Conservation (phyloP, 2,888 invertebrate genomes). For the Mechanitis messenoides region DNA sequence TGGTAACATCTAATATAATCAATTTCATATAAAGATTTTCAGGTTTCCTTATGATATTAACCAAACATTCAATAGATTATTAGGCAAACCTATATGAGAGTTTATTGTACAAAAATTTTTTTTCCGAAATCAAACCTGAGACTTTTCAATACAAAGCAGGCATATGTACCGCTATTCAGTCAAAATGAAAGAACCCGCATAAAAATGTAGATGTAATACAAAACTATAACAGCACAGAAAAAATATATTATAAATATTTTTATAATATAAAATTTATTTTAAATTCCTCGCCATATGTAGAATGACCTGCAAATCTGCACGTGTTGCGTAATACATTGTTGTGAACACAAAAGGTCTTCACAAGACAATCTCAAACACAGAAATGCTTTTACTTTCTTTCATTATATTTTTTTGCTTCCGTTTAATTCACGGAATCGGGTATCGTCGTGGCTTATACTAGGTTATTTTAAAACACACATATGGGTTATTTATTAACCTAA, state of each 20-base stretch:
- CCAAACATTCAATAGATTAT: too few species aligned
- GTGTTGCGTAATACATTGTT: slow-evolving; percentile 31
- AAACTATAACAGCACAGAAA: neutral
- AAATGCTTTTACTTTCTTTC: slow-evolving; percentile 67
- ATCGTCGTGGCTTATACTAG: slow-evolving; percentile 24
- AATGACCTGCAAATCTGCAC: slow-evolving; percentile 35
- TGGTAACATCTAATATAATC: too few species aligned
- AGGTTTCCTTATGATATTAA: too few species aligned
- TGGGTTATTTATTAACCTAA: neutral
- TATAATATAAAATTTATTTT: slow-evolving; percentile 13
- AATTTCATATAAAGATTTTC: too few species aligned
- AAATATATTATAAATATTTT: slow-evolving; percentile 2
- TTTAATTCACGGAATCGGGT: slow-evolving; percentile 19
- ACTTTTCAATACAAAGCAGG: too few species aligned
- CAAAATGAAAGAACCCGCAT: neutral
- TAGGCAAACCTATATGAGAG: too few species aligned
- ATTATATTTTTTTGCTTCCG: slow-evolving; percentile 38
- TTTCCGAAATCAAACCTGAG: too few species aligned
- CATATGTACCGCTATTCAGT: too few species aligned
- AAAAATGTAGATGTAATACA: neutral
- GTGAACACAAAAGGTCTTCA: slow-evolving; percentile 25
- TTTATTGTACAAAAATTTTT: too few species aligned
- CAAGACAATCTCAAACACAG: slow-evolving; percentile 50
- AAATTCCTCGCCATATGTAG: neutral
- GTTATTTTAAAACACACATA: neutral